Percentiles rank a stretch among this genome's conserved stretches.
Evolutionary conservation across 2,888 invertebrate genomes (phyloP).

Genomic region (Alloplasta piceator): DNA sequence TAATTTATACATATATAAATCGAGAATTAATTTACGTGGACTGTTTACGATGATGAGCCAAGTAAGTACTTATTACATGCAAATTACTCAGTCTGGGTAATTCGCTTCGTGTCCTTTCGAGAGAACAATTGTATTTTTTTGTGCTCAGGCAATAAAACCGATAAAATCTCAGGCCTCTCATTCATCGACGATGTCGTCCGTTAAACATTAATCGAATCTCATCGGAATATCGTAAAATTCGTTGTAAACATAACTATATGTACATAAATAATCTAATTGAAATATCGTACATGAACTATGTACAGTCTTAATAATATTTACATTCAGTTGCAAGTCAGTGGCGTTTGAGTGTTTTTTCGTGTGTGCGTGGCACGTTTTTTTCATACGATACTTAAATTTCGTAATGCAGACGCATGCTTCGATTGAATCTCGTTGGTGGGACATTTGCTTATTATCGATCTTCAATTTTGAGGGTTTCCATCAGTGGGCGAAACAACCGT

Average conservation of each 20-base stretch:
- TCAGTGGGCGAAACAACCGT: slow-evolving; percentile 84
- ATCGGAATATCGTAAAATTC: slow-evolving; percentile 11
- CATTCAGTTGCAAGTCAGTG: slow-evolving; percentile 41
- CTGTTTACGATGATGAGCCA: slow-evolving; percentile 6
- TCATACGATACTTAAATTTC: too few species aligned
- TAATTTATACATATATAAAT: neutral
- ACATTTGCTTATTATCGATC: slow-evolving; percentile 60
- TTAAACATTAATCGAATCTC: too few species aligned
- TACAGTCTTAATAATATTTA: slow-evolving; percentile 60
- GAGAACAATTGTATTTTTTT: too few species aligned
- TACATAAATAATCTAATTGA: slow-evolving; percentile 53
- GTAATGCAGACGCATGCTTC: slow-evolving; percentile 45
- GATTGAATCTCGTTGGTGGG: slow-evolving; percentile 59
- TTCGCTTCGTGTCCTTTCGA: neutral
- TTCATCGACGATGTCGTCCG: too few species aligned
- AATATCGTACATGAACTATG: slow-evolving; percentile 58
- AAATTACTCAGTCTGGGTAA: neutral
- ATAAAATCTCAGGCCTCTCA: too few species aligned
- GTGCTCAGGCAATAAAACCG: too few species aligned
- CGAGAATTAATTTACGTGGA: neutral
- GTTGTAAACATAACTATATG: slow-evolving; percentile 31
- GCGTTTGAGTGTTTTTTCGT: neutral
- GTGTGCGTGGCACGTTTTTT: neutral
- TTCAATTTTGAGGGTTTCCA: slow-evolving; percentile 60
- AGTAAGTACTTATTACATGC: slow-evolving; percentile 34